Evolutionary conservation across 2,888 invertebrate genomes (phyloP), one percentile per base, ranked within the genome.

Genomic region (Habrosyne pyritoides): DNA sequence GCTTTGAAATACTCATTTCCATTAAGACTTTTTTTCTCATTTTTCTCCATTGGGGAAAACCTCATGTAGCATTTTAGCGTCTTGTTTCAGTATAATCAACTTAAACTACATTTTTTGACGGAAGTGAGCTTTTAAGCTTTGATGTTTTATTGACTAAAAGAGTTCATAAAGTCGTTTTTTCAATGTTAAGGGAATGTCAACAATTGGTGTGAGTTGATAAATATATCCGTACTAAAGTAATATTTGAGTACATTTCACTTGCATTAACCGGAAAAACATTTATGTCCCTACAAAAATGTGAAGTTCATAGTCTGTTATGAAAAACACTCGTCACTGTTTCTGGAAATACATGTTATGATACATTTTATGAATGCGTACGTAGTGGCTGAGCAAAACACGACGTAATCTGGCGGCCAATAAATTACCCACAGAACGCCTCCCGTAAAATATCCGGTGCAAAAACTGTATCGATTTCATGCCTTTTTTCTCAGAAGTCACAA

Each of bases 1-100:
- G 60, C 73, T 73, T 77, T 77, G 73, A 75, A 79, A 75, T 73
- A 71, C 57, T 69, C 73, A 72, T 75, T 72, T 73, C 69, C 71
- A 76, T 77, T 75, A 71, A 62, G 67, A 70, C 57, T 63, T 70
- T 74, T n/a, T 33, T 74, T 73, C 73, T 71, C 67, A 66, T 73
- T 73, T 75, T 75, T 71, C 71, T 63, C 59, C 67, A 55, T 64
- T 56, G 54, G 48, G 48, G 47, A 28, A 47, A 63, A 63, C 63
- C 53, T 14, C 0, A 36, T 36, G 14, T 36, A 14, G 42, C 42
- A 42, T 42, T 42, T 24, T 42, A 42, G n/a, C 7, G 8, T 8
- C 18, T 42, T 42, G 42, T 42, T 42, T 36, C 18, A 42, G 8
- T 42, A 18, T 42, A 42, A 42, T 42, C 42, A 8, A 8, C 7